Percentiles rank a stretch among this genome's conserved stretches.
Evolutionary conservation across 1,140 invertebrate genomes (phyloP).

Genomic region (Myzus persicae): DNA sequence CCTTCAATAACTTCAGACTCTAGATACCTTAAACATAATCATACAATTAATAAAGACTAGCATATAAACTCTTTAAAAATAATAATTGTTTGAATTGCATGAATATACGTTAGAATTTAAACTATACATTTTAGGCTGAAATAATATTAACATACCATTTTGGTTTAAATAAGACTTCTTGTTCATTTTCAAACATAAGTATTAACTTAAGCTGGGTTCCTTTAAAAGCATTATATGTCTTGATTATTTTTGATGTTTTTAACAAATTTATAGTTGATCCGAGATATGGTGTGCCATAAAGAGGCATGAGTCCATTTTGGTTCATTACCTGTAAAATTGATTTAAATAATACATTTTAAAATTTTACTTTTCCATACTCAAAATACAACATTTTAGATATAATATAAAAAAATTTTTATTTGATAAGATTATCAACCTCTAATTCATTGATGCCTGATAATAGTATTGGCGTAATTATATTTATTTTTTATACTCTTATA

Average conservation of each 20-base stretch:
- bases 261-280: constrained; percentile 78
- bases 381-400: neutral
- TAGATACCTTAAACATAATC: constrained; percentile 70
- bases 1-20: constrained; percentile 79
- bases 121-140: no score
- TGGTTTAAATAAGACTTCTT: constrained; percentile 89
- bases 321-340: constrained; percentile 72
- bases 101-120: no score
- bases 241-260: constrained; percentile 73
- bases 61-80: neutral
- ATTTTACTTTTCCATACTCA: neutral
- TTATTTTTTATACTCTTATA: no score
- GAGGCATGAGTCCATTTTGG: constrained; percentile 73
- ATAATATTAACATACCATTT: constrained; percentile 69
- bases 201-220: constrained; percentile 92
- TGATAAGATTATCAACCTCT: no score
- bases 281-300: constrained; percentile 69
- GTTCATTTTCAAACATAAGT: constrained; percentile 77
- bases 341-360: neutral
- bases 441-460: no score
- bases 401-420: neutral
- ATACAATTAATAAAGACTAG: neutral
- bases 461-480: no score
- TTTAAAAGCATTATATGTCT: constrained; percentile 77
- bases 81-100: no score